phyloP scores from a whole-genome alignment of 1,140 invertebrate genomes.

The Atta cephalotes region DNA sequence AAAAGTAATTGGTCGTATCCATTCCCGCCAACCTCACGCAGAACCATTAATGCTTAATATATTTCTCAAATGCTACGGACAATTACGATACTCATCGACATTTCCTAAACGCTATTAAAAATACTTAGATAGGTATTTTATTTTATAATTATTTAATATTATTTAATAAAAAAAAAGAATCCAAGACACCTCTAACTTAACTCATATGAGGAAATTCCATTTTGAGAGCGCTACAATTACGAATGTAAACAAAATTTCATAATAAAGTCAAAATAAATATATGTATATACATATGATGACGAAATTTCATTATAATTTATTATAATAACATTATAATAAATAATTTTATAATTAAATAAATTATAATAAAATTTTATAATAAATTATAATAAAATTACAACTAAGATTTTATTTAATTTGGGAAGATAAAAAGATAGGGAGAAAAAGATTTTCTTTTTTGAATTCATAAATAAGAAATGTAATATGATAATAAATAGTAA shows the following conservation, averaged over 20 bases:
- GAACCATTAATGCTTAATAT: conserved; percentile 68
- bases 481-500: conserved; percentile 70
- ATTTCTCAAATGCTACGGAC: neutral
- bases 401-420: neutral
- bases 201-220: neutral
- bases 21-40: conserved; percentile 80
- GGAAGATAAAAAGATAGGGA: neutral
- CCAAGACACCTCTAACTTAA: neutral
- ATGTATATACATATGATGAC: too few relatives aligned
- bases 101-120: neutral
- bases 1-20: conserved; percentile 84
- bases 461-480: conserved; percentile 74
- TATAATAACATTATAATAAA: neutral
- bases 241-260: neutral
- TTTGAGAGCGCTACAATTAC: neutral
- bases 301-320: neutral
- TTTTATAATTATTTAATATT: conserved; percentile 18
- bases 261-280: too few relatives aligned
- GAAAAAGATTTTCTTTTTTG: neutral
- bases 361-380: neutral
- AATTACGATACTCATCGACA: neutral
- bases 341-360: conserved; percentile 24
- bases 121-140: conserved; percentile 25
- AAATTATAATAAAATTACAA: neutral
- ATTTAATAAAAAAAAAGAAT: conserved; percentile 24